phyloP scores from a whole-genome alignment of 1,140 invertebrate genomes.

The Lycorma delicatula region DNA sequence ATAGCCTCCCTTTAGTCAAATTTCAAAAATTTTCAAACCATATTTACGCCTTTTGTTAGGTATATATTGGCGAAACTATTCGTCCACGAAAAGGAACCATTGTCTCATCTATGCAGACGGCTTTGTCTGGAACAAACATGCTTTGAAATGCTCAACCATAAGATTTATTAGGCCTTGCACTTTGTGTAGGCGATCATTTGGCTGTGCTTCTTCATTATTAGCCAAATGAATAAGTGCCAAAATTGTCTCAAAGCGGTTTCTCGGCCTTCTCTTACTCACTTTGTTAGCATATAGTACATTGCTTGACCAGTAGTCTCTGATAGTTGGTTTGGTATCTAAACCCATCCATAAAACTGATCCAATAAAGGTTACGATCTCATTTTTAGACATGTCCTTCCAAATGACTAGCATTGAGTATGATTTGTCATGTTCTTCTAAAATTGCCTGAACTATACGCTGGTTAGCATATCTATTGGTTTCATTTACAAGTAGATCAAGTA shows the following conservation, averaged over 20 bases:
- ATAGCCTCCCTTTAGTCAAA: conserved; percentile 28
- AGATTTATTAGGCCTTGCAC: neutral
- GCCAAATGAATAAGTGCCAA: neutral
- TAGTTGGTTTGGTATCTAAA: neutral
- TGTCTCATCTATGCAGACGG: conserved; percentile 34
- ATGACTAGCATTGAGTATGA: neutral
- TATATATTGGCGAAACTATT: conserved; percentile 35
- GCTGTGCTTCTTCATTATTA: neutral
- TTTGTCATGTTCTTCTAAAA: neutral
- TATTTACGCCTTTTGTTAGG: conserved; percentile 23
- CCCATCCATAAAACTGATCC: neutral
- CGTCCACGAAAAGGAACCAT: conserved; percentile 32
- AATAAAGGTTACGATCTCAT: neutral
- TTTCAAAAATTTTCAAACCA: conserved; percentile 32
- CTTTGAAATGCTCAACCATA: conserved; percentile 7
- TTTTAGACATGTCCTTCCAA: neutral
- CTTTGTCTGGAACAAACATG: conserved; percentile 16
- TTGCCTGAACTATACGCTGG: neutral
- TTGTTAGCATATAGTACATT: neutral
- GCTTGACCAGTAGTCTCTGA: neutral
- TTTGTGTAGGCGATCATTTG: neutral
- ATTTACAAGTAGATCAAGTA: neutral
- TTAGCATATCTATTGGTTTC: neutral
- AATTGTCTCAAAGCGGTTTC: neutral
- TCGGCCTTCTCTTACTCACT: neutral